Base-by-base conservation (phyloP, 1,140 invertebrate genomes). In the Drosophila pectinifera region DNA sequence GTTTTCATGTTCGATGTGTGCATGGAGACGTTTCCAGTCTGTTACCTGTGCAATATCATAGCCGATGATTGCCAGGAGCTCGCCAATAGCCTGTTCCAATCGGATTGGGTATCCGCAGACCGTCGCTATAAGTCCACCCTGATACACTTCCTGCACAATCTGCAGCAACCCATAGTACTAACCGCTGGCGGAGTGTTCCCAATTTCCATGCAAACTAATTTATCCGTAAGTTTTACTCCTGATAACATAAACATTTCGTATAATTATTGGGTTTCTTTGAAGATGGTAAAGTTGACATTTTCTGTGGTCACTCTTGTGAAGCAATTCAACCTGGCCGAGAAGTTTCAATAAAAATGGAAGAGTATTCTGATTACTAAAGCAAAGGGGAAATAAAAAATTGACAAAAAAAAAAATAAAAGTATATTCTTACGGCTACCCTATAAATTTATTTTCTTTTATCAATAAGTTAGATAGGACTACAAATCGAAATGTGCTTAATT, bases 231-330 rank as follows among this genome's bases (percentile, higher is more conserved):
- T 68, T 5, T 49, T 2, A 8, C 2, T 13, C 6, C 1, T 7
- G 28, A 8, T 4, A 31, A 36, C 4, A 1, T 13, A 13, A 36
- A 20, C 7, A 20, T 28, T 13, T 34, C 5, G 6, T n/a, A 5
- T 22, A 8, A 16, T 38, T 39, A 26, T 5, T 24, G 16, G 3
- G 6, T 49, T 1, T 48, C 7, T n/a, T 46, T 22, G 8, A 3
- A 81, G 82, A 73, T 88, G 10, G 67, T 80, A 0, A 82, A 79
- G 5, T 46, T 88, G 36, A 64, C 83, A 0, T 88, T 88, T 54
- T 73, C 79, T 3, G 83, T 88, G 3, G 72, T 88, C 2, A 88
- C 83, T 0, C 24, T 82, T 0, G 68, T 73, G 0, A 69, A 76
- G 18, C 83, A 83, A 55, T 59, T 88, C 18, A 82, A 88, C 13